A percentile compares a stretch with the other conserved stretches of the same genome.
These are phyloP conservation scores for Indicator indicator DNA, from an alignment of 2,113 vertebrate species.

Conservation along the genomic window DNA sequence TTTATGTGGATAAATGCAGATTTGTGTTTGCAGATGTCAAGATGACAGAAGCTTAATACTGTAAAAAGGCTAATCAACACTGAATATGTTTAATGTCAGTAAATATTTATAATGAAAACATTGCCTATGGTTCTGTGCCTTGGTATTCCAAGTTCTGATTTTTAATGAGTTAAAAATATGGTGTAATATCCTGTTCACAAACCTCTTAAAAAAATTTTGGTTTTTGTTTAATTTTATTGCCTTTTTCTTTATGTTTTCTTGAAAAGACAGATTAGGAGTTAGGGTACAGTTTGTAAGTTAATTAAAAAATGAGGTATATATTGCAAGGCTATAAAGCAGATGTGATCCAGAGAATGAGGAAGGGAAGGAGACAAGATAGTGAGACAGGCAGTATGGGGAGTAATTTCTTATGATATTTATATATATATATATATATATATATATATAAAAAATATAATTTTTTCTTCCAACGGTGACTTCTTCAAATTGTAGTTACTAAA, in stretches of 20 bases:
- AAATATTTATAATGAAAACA: slow-evolving; percentile 72
- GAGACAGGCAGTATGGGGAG: neutral
- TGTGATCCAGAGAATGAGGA: neutral
- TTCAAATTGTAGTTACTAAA: neutral
- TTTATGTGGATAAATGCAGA: slow-evolving; percentile 73
- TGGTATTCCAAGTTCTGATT: slow-evolving; percentile 40
- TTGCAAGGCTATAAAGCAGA: neutral
- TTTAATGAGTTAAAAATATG: slow-evolving; percentile 38
- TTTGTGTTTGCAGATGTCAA: slow-evolving; percentile 69
- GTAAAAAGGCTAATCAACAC: slow-evolving; percentile 77
- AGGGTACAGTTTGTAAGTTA: neutral
- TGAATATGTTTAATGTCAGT: slow-evolving; percentile 76
- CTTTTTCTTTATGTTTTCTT: neutral
- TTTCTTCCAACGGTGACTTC: neutral
- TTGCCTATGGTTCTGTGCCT: slow-evolving; percentile 25
- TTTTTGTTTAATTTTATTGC: neutral
- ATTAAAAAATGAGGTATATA: neutral
- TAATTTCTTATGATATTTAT: neutral
- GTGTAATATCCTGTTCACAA: neutral
- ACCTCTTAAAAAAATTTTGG: neutral
- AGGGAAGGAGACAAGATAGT: neutral
- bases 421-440: neutral
- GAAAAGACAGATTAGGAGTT: neutral
- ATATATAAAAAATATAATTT: neutral
- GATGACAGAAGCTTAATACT: slow-evolving; percentile 74